These are phyloP conservation scores for Chrysogorgia sp. DNA, from an alignment of 92 coral and sea anemone genomes.

Conservation along the genomic window DNA sequence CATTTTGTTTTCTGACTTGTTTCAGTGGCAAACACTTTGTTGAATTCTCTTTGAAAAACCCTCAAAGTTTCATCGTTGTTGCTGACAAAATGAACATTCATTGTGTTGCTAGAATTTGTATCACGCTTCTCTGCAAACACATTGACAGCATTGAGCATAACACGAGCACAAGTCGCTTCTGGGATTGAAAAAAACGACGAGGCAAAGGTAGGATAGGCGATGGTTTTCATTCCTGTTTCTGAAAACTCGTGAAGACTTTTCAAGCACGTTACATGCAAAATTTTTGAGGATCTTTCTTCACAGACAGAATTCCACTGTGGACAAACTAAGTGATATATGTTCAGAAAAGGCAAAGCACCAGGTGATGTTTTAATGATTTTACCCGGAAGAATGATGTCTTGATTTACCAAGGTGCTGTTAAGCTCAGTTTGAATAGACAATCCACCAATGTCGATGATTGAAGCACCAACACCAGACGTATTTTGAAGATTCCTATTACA, in stretches of 20 bases:
- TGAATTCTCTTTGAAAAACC: not conserved
- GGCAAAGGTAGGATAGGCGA: constrained; percentile 81
- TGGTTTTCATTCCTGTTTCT: constrained; percentile 40
- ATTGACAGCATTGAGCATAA: constrained; percentile 61
- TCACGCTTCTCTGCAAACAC: not conserved
- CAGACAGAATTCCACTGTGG: constrained; percentile 35
- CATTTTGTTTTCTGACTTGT: not conserved
- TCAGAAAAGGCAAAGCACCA: constrained; percentile 62
- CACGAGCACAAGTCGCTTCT: constrained; percentile 69
- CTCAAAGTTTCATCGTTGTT: not conserved
- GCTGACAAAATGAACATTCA: not conserved
- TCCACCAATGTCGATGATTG: not conserved
- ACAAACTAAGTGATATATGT: constrained; percentile 61
- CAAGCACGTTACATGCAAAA: constrained; percentile 46
- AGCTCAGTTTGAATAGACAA: not conserved
- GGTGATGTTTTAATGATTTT: constrained; percentile 49
- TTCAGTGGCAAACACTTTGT: not conserved
- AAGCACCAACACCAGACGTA: not conserved
- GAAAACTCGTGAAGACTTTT: constrained; percentile 43
- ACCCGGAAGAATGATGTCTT: constrained; percentile 25
- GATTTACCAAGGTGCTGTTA: not conserved
- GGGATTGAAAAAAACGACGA: constrained; percentile 85
- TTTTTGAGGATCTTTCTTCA: constrained; percentile 12
- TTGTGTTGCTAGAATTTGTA: not conserved
- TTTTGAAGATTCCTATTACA: not conserved